Base-by-base conservation (phyloP, 2,797 vertebrate species). In the Lutjanus campechanus region DNA sequence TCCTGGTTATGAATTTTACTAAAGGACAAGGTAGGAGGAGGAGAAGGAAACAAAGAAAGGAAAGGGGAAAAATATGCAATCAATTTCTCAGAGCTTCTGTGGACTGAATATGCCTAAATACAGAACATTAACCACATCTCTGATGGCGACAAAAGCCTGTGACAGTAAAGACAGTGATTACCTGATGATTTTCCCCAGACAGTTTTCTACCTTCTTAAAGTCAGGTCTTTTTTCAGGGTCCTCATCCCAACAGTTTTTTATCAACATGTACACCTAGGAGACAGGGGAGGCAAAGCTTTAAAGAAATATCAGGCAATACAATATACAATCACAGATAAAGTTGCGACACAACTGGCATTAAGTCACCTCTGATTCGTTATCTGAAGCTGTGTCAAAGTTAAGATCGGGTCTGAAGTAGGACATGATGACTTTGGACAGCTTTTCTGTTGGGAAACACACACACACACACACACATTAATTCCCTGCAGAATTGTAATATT, bases 181-280 rank as follows among this genome's bases (percentile, higher is more conserved):
- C 98, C 97, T 97, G 95, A 97, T 97, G 90, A 97, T 97, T 91
- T 97, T 99, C 75, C 96, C 96, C 79, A 99, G 89, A n/a, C 89
- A 96, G 81, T 56, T 96, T 90, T 99, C 98, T 40, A 99, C 96
- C 94, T 96, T 99, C 94, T 97, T 99, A 84, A 98, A 99, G 89
- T 99, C 98, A 0, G 97, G 97, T 78, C 98, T 96, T 90, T 95
- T 97, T 80, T 99, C 98, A 68, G 97, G 96, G 85, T 99, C 98
- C 88, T 99, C 97, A 4, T 99, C 98, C 98, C 98, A 99, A 70
- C 98, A 98, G 88, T 54, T 96, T 93, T 95, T 96, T 78, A 99
- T 97, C 65, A 99, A 83, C 43, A 85, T 91, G 82, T 96, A 97
- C 7, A 99, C 95, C 98, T 99, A 12, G 0, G 68, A 79, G 40